Base-by-base conservation (phyloP, 2,797 vertebrate genomes). In the Ispidina picta region DNA sequence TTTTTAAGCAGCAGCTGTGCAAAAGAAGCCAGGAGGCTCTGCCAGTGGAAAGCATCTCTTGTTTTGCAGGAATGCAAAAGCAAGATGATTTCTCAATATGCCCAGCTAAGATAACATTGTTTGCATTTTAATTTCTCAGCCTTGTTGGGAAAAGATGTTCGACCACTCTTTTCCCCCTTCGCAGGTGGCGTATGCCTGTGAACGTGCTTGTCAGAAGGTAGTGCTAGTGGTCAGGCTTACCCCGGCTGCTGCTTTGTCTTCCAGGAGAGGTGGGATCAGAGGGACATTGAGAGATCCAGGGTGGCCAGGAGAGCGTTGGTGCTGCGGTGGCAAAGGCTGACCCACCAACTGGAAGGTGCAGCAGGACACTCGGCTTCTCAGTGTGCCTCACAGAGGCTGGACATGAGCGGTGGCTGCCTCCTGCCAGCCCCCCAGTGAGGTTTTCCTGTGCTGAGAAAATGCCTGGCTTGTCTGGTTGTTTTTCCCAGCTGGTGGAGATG, bases 331-430 rank as follows among this genome's bases (percentile, higher is more conserved):
- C 8, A 19, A 51, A 60, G 44, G 41, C 9, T 51, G 51, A 48
- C 37, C 79, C 33, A 15, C 55, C 1, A 3, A 12, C 33, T 58
- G 88, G 31, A 75, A 55, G 55, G 51, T 0, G 0, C 44, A 68
- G 65, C 31, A 48, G 54, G 74, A 62, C 17, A 3, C 52, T 80
- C 63, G 76, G 52, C 35, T 86, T 29, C 39, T 59, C 16, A 2
- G 2, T 8, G 5, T 46, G 15, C 39, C 66, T 66, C 2, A 0
- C 37, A 12, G 63, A 8, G 26, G 21, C 18, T 52, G 59, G 70
- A 5, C 26, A 9, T 0, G 14, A 88, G 56, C 0, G 7, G 48
- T 3, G 1, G 23, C 21, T 0, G 0, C 35, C 55, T 71, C 33
- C 83, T 77, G 81, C 41, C 80, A 35, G 54, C 80, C 35, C 65